phyloP scores from a whole-genome alignment of 1,140 invertebrate species.

The Globodera ellingtonae region DNA sequence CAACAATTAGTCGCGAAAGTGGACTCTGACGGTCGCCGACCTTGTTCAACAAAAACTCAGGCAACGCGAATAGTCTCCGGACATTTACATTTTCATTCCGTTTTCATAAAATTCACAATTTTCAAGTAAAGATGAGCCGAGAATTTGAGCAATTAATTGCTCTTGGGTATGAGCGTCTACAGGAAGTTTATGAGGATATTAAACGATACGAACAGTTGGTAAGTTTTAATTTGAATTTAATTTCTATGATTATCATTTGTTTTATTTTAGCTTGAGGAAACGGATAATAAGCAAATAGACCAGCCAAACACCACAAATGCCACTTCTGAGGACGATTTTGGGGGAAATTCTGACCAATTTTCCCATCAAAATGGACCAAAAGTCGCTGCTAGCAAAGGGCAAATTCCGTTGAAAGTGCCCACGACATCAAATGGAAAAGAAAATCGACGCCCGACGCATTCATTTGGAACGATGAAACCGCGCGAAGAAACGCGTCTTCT shows the following conservation, averaged over 20 bases:
- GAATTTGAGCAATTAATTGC: slow-evolving; percentile 24
- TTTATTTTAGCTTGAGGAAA: slow-evolving; percentile 17
- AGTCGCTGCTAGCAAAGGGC: background rate
- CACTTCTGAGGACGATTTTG: background rate
- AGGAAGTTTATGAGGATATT: slow-evolving; percentile 20
- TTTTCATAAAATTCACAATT: background rate
- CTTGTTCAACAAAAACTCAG: background rate
- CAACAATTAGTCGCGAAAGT: slow-evolving; percentile 5
- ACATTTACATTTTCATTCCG: background rate
- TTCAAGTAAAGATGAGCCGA: background rate
- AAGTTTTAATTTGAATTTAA: background rate
- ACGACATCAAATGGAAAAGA: slow-evolving; percentile 4
- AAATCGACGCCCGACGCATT: background rate
- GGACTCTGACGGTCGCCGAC: background rate
- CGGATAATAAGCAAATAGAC: background rate
- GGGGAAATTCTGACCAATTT: background rate
- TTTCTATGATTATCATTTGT: background rate
- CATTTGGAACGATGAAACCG: background rate
- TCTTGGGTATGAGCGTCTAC: slow-evolving; percentile 20
- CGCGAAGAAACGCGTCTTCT: slow-evolving; percentile 8
- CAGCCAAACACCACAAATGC: background rate
- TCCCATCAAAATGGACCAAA: background rate
- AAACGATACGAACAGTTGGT: slow-evolving; percentile 20
- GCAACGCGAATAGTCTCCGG: background rate
- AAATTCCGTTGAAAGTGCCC: background rate